phyloP scores from a whole-genome alignment of 2,888 invertebrate genomes.

The Acanthococcus lagerstroemiae region DNA sequence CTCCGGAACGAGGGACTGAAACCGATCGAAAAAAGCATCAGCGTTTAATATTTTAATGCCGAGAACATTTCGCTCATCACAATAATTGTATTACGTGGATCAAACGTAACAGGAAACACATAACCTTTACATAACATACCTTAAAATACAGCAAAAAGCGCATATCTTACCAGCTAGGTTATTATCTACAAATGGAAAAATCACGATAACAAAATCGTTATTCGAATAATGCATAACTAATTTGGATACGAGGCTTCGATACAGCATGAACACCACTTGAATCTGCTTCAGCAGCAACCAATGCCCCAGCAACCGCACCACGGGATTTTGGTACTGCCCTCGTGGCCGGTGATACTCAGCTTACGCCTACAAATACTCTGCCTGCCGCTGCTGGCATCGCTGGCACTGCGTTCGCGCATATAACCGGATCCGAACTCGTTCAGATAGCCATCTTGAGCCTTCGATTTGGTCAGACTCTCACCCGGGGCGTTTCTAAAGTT shows the following conservation, averaged over 20 bases:
- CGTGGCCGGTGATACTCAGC: conserved; percentile 53
- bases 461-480: conserved; percentile 33
- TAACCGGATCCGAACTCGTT: conserved; percentile 41
- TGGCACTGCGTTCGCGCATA: conserved; percentile 57
- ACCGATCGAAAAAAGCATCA: conserved; percentile 56
- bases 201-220: no score
- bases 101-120: neutral
- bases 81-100: no score
- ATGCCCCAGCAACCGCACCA: conserved; percentile 83
- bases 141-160: neutral
- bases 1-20: conserved; percentile 74
- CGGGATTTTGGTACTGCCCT: conserved; percentile 54
- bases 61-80: neutral
- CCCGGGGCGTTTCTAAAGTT: conserved; percentile 8
- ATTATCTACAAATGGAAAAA: neutral
- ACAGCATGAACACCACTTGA: no score
- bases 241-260: no score
- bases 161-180: neutral
- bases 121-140: neutral
- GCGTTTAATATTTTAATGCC: conserved; percentile 35
- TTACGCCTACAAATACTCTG: conserved; percentile 50
- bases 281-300: conserved; percentile 51
- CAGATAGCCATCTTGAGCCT: conserved; percentile 37
- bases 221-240: no score
- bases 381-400: conserved; percentile 49